Evolutionary conservation across 1,140 invertebrate genomes (phyloP), one percentile per base, ranked within the genome.

Genomic region (Spodoptera litura): DNA sequence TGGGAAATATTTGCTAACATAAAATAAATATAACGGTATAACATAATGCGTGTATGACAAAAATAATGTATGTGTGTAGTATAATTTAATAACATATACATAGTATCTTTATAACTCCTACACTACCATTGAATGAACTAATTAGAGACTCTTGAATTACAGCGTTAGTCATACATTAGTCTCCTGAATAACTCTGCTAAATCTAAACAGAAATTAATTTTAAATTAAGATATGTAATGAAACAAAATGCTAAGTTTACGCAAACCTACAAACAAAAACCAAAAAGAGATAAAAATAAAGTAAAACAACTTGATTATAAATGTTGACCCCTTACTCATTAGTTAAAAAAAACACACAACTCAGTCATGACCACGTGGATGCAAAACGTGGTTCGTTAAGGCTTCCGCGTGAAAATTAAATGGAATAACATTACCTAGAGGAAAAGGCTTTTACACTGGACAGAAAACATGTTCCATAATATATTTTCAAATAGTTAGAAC

Each of bases 391-490:
- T 73, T 73, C 71, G 71, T 73, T 73, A 73, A 51, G 27, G 49
- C 38, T 62, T n/a, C 27, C 38, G 44, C n/a, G 73, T 75, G 58
- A 62, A 75, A 75, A 64, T 75, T 75, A 75, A 64, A 64, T 75
- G 62, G 59, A 64, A 64, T 75, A 62, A 38, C 10, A 25, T 38
- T 44, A 44, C 38, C 38, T 44, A 10, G 8, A 8, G 38, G 31
- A 55, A 70, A 73, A 20, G 31, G 53, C 10, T 59, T 64, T 75
- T 44, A 15, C 27, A 49, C 11, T 62, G 49, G 13, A 15, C 49
- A 64, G 9, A 52, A 51, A 61, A 73, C 38, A 6, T 6, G 12
- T 51, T 58, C 35, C 56, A 27, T 12, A 31, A 53, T 53, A 8
- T 10, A 35, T 52, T 25, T 51, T 12, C 35, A 61, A 10, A 12